These are phyloP conservation scores for Spodoptera litura DNA, from an alignment of 1,140 invertebrate species.

Conservation along the genomic window DNA sequence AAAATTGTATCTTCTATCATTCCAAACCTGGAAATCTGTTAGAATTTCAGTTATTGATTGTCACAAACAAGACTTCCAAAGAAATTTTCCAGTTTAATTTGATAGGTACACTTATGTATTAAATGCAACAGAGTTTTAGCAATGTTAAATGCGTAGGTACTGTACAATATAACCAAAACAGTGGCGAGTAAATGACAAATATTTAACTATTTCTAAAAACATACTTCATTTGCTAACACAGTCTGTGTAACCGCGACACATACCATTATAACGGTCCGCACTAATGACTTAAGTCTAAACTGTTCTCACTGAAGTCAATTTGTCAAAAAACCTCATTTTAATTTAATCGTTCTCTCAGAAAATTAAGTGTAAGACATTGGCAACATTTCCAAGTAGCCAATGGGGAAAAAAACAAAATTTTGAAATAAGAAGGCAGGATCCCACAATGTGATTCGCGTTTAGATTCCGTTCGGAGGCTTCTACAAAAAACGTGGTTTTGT, in stretches of 20 bases:
- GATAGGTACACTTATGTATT: no score
- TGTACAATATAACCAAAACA: no score
- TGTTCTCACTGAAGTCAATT: conserved; percentile 27
- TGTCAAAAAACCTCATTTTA: conserved; percentile 39
- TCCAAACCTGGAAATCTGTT: no score
- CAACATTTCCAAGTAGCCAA: conserved; percentile 44
- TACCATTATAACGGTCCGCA: conserved; percentile 16
- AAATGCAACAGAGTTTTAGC: no score
- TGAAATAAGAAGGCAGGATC: conserved; percentile 68
- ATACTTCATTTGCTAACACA: no score
- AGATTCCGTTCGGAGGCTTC: conserved; percentile 74
- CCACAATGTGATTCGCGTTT: conserved; percentile 75
- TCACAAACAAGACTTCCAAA: no score
- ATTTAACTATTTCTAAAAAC: no score
- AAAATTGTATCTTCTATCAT: no score
- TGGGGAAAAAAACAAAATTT: conserved; percentile 53
- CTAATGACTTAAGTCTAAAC: conserved; percentile 11
- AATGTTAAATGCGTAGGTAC: no score
- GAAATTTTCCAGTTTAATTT: no score
- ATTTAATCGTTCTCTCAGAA: conserved; percentile 47
- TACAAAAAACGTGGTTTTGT: conserved; percentile 76
- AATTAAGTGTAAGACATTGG: conserved; percentile 40
- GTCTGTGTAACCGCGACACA: background rate
- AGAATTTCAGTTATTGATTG: no score
- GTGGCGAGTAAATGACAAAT: no score